These are phyloP conservation scores for Acrobasis consociella DNA, from an alignment of 2,888 invertebrate species.

Conservation along the genomic window DNA sequence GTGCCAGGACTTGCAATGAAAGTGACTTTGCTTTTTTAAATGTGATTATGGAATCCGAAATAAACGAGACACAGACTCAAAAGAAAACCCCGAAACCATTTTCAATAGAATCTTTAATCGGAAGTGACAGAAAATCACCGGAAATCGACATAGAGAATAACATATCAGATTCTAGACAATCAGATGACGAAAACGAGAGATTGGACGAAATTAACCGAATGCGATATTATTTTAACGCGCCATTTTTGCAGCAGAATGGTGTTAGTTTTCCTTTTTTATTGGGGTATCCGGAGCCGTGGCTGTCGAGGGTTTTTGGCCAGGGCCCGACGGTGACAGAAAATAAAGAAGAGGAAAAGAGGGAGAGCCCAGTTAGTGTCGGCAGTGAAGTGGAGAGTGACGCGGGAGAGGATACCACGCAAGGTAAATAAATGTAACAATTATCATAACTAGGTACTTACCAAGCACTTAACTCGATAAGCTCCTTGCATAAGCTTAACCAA, in stretches of 20 bases:
- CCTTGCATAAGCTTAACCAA: no score
- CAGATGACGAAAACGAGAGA: constrained; percentile 67
- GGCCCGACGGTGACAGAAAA: constrained; percentile 48
- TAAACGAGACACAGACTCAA: constrained; percentile 59
- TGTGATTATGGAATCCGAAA: constrained; percentile 59
- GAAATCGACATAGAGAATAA: constrained; percentile 77
- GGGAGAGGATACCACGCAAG: constrained; percentile 70
- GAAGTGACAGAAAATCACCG: constrained; percentile 69
- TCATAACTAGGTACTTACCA: no score
- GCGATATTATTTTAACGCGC: constrained; percentile 73
- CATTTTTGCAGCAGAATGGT: constrained; percentile 72
- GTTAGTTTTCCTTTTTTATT: constrained; percentile 72
- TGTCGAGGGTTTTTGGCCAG: constrained; percentile 60
- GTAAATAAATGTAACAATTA: constrained; percentile 38
- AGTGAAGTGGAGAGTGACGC: constrained; percentile 74
- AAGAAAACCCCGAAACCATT: constrained; percentile 83
- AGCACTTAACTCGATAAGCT: no score
- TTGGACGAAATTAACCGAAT: constrained; percentile 67
- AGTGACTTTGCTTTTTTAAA: constrained; percentile 22
- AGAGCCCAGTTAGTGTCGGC: constrained; percentile 75
- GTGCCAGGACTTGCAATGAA: constrained; percentile 13
- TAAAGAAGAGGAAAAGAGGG: constrained; percentile 66
- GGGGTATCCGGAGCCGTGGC: constrained; percentile 75
- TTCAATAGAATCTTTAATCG: constrained; percentile 84
- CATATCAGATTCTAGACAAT: constrained; percentile 68